These are phyloP conservation scores for Acanthaster planci DNA, from an alignment of 35 echinoderm and acorn worm species.

Conservation along the genomic window DNA sequence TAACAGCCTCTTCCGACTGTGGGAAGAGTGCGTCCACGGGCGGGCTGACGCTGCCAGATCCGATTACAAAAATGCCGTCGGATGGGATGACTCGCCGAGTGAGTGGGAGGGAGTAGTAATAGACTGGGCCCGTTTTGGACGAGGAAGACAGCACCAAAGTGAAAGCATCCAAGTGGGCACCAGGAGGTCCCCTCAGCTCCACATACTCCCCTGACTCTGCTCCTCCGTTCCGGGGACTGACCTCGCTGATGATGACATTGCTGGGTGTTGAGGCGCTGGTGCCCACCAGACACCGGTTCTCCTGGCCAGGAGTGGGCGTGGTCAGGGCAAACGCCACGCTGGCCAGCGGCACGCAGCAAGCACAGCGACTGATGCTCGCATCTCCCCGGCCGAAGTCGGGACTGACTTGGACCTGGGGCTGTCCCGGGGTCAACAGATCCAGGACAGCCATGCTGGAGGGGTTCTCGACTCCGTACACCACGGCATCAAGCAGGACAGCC, in stretches of 20 bases:
- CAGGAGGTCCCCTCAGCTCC: constrained; percentile 62
- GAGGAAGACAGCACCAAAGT: constrained; percentile 43
- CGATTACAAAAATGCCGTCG: constrained; percentile 62
- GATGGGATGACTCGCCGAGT: constrained; percentile 8
- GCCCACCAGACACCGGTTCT: constrained; percentile 55
- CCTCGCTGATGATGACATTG: constrained; percentile 78
- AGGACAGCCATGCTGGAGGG: constrained; percentile 29
- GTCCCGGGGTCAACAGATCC: constrained; percentile 49
- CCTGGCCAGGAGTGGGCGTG: constrained; percentile 47
- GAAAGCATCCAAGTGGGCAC: constrained; percentile 39
- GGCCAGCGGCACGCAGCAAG: constrained; percentile 40
- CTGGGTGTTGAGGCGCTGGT: neutral
- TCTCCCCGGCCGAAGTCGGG: constrained; percentile 46
- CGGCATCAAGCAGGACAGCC: constrained; percentile 67
- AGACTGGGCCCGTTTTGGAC: neutral
- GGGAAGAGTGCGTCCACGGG: constrained; percentile 21
- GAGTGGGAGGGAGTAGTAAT: neutral
- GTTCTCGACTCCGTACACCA: constrained; percentile 64
- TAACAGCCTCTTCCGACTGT: neutral
- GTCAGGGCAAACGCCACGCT: constrained; percentile 58
- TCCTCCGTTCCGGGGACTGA: constrained; percentile 45
- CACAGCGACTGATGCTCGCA: constrained; percentile 71
- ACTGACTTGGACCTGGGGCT: constrained; percentile 56
- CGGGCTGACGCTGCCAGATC: constrained; percentile 30
- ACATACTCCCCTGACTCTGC: constrained; percentile 46